Percentiles rank a stretch among this genome's conserved stretches.
Evolutionary conservation across 1,140 invertebrate genomes (phyloP).

Genomic region (Grapholita molesta): DNA sequence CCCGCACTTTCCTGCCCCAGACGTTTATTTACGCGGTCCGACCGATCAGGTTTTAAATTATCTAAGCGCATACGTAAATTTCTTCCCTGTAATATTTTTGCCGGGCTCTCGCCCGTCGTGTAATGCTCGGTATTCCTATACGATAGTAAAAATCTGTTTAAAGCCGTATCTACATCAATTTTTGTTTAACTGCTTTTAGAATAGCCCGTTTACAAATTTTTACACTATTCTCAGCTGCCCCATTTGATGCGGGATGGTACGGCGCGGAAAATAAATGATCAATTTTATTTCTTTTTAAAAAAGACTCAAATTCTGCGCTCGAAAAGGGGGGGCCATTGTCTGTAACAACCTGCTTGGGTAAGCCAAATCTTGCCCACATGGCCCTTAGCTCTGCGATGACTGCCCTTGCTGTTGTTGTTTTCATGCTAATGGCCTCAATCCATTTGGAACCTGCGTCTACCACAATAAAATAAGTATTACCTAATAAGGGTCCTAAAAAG

Average conservation of each 20-base stretch:
- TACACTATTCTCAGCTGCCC: constrained; percentile 37
- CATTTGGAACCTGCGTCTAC: constrained; percentile 22
- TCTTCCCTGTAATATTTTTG: too few relatives aligned
- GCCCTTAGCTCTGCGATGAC: not conserved
- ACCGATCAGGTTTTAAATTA: not conserved
- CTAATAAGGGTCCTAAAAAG: not conserved
- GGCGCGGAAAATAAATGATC: constrained; percentile 30
- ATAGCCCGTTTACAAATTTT: constrained; percentile 34
- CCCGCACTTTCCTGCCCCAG: too few relatives aligned
- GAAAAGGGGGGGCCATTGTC: constrained; percentile 34
- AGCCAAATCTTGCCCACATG: constrained; percentile 25
- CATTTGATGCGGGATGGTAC: constrained; percentile 37
- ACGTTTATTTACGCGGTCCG: not conserved
- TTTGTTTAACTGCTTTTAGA: constrained; percentile 21
- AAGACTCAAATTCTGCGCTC: constrained; percentile 32
- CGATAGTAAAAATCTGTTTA: constrained; percentile 34
- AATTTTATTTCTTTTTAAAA: constrained; percentile 35
- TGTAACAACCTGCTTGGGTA: constrained; percentile 29
- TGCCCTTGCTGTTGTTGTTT: not conserved
- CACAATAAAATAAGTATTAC: constrained; percentile 14
- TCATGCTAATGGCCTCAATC: constrained; percentile 14
- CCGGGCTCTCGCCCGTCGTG: constrained; percentile 21
- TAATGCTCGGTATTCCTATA: constrained; percentile 42
- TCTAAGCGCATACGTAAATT: too few relatives aligned
- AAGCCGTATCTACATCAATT: constrained; percentile 16